A percentile compares a stretch with the other conserved stretches of the same genome.
Conservation (phyloP, 2,888 invertebrate species). For the Electrophaes corylata region DNA sequence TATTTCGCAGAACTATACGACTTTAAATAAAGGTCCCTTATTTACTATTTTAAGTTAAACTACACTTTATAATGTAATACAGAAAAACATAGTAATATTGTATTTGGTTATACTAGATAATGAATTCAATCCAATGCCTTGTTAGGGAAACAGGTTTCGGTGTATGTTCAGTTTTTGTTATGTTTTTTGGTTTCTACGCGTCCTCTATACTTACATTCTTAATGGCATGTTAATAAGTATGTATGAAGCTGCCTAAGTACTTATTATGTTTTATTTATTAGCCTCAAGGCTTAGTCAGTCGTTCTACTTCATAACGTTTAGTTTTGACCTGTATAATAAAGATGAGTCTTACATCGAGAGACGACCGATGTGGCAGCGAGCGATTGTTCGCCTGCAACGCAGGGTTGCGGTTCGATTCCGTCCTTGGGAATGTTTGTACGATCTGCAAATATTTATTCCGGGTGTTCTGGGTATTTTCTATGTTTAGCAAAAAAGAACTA, state of each 20-base stretch:
- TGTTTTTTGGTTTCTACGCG: background rate
- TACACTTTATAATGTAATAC: too few species aligned
- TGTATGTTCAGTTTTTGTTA: background rate
- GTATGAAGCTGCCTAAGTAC: background rate
- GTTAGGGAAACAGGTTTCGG: conserved; percentile 3
- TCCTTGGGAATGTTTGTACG: too few species aligned
- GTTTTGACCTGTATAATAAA: background rate
- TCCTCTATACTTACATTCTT: background rate
- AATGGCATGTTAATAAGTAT: conserved; percentile 3
- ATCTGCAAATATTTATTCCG: too few species aligned
- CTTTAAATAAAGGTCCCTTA: too few species aligned
- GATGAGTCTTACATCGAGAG: too few species aligned
- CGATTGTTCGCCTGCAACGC: too few species aligned
- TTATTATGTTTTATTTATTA: background rate
- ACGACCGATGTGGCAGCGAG: too few species aligned
- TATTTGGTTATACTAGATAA: conserved; percentile 4
- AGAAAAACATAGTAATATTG: conserved; percentile 7
- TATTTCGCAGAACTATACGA: too few species aligned
- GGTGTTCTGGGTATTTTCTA: too few species aligned
- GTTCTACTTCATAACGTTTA: background rate
- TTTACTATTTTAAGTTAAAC: too few species aligned
- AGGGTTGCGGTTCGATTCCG: too few species aligned
- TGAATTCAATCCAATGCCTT: conserved; percentile 1
- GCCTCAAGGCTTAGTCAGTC: background rate
- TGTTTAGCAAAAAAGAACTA: too few species aligned